Base-by-base conservation (phyloP, 2,113 vertebrate species). In the Grantiella picta region DNA sequence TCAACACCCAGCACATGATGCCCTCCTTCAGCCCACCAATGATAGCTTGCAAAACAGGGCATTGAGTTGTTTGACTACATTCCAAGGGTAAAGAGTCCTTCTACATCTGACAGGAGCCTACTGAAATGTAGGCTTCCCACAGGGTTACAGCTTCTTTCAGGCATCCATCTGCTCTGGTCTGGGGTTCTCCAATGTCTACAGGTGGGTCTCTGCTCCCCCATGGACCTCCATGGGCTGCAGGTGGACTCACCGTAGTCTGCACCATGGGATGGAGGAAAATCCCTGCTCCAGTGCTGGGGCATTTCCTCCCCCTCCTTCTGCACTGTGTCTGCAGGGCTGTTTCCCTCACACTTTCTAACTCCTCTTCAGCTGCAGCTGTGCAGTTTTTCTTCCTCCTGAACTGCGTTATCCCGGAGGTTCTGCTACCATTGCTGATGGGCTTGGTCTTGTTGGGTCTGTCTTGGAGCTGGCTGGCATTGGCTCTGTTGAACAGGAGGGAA, bases 241-340 rank as follows among this genome's bases (percentile, higher is more conserved):
- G 3, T 50, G 52, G n/a, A 13, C 13, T 45, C 36, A n/a, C 23
- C 8, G 4, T 10, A 7, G 3, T 42, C 42, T 44, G 10, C 20
- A n/a, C 5, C 36, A 31, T 0, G 0, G 50, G 40, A 27, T 44
- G 22, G 27, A 40, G 28, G n/a, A 50, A 38, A 19, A 66, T 29
- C 12, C 38, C 44, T 79, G 38, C 17, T 66, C 29, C 0, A 1
- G 17, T 0, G 0, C 28, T 1, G 1, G 29, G 52, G 25, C 17
- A n/a, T 21, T 29, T 59, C n/a, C 8, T 85, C 15, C 21, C 19
- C 18, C 4, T 85, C 29, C n/a, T 64, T 70, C 36, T 45, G 12
- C 0, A 0, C n/a, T 80, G 2, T 35, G n/a, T 54, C n/a, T 54
- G 47, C 25, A 54, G 68, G 18, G 15, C 25, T 53, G 45, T 73